phyloP scores from a whole-genome alignment of 1,140 invertebrate genomes.

The Habropoda laboriosa region DNA sequence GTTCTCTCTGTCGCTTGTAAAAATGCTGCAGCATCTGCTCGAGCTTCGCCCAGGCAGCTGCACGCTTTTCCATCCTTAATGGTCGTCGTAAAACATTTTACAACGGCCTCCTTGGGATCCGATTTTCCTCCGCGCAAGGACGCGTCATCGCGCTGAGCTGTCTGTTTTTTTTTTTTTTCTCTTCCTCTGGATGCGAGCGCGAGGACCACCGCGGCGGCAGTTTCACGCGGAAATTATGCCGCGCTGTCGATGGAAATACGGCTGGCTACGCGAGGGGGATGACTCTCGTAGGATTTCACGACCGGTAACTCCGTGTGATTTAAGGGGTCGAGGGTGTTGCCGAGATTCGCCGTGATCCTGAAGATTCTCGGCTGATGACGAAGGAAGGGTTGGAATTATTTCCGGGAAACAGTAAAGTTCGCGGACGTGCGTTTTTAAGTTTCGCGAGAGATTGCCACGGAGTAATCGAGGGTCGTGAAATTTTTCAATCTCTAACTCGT shows the following conservation, averaged over 20 bases:
- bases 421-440: no score
- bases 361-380: no score
- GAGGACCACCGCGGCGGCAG: not conserved
- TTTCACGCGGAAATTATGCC: not conserved
- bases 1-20: not conserved
- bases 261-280: no score
- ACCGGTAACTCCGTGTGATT: not conserved
- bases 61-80: conserved; percentile 44
- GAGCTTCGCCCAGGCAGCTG: not conserved
- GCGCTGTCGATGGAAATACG: conserved; percentile 11
- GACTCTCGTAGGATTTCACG: not conserved
- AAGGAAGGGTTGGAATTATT: no score
- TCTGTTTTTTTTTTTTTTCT: not conserved
- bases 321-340: not conserved
- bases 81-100: conserved; percentile 34
- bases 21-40: conserved; percentile 29
- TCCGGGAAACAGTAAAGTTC: no score
- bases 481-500: no score
- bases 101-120: conserved; percentile 33
- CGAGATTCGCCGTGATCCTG: no score
- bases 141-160: not conserved
- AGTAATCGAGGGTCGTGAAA: no score
- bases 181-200: no score
- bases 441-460: no score
- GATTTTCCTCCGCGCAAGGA: conserved; percentile 19